Percentiles rank a stretch among this genome's conserved stretches.
These are phyloP conservation scores for Nomada goodeniana DNA, from an alignment of 2,888 invertebrate species.

Conservation along the genomic window DNA sequence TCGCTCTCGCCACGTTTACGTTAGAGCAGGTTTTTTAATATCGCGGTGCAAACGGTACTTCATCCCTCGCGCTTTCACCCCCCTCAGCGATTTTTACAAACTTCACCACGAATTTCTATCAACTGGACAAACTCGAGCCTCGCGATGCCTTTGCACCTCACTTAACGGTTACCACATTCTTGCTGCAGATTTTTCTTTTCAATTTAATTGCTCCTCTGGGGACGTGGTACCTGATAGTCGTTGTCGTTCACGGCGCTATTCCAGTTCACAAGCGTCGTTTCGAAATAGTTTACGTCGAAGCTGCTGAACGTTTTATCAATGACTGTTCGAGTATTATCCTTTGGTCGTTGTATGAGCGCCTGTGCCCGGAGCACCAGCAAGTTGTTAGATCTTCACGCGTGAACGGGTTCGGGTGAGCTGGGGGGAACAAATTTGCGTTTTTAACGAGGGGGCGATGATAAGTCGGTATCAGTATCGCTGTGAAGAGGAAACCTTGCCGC, in stretches of 20 bases:
- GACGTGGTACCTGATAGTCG: background rate
- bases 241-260: background rate
- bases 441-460: conserved; percentile 63
- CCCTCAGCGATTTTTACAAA: background rate
- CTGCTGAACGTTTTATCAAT: conserved; percentile 8
- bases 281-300: background rate
- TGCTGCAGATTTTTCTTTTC: no score
- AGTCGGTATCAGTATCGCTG: conserved; percentile 57
- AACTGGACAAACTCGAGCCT: no score
- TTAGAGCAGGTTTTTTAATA: background rate
- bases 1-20: conserved; percentile 55
- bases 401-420: conserved; percentile 28
- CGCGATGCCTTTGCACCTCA: no score
- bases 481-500: conserved; percentile 70
- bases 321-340: background rate
- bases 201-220: background rate
- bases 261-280: background rate
- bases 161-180: no score
- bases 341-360: background rate
- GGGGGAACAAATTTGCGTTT: conserved; percentile 58
- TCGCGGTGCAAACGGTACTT: background rate
- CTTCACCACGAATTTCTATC: background rate
- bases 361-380: conserved; percentile 10
- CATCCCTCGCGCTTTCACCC: background rate
- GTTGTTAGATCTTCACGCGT: conserved; percentile 21